A percentile compares a stretch with the other conserved stretches of the same genome.
Conservation (phyloP, 2,888 invertebrate genomes). For the Thymelicus acteon region DNA sequence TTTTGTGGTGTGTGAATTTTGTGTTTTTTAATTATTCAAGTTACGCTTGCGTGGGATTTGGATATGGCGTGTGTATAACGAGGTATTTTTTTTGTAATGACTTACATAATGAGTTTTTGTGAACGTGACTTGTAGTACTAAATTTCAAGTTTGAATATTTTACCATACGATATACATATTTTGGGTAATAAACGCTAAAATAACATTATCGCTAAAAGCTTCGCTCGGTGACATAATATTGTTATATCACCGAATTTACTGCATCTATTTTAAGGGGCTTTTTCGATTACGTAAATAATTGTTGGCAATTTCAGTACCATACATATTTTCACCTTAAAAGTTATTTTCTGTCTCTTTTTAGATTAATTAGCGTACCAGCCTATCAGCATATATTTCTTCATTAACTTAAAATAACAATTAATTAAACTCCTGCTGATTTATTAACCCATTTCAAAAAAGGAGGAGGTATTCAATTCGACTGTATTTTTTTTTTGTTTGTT, state of each 20-base stretch:
- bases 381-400: too few species aligned
- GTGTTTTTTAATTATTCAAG: constrained; percentile 40
- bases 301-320: background rate
- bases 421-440: too few species aligned
- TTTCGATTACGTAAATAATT: background rate
- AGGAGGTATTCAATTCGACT: too few species aligned
- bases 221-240: background rate
- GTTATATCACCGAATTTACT: background rate
- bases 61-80: constrained; percentile 44
- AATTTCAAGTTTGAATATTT: background rate
- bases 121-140: constrained; percentile 15
- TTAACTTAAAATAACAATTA: too few species aligned
- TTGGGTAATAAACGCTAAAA: background rate
- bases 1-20: constrained; percentile 44
- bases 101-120: constrained; percentile 26
- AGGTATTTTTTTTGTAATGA: constrained; percentile 2
- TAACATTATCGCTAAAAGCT: background rate
- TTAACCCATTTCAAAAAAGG: too few species aligned
- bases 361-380: too few species aligned
- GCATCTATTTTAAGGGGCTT: background rate
- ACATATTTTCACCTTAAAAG: too few species aligned
- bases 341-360: too few species aligned
- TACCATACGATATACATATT: constrained; percentile 4
- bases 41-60: constrained; percentile 40
- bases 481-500: too few species aligned